Conservation (phyloP, 2,888 invertebrate species). For the Nasonovia ribisnigri region DNA sequence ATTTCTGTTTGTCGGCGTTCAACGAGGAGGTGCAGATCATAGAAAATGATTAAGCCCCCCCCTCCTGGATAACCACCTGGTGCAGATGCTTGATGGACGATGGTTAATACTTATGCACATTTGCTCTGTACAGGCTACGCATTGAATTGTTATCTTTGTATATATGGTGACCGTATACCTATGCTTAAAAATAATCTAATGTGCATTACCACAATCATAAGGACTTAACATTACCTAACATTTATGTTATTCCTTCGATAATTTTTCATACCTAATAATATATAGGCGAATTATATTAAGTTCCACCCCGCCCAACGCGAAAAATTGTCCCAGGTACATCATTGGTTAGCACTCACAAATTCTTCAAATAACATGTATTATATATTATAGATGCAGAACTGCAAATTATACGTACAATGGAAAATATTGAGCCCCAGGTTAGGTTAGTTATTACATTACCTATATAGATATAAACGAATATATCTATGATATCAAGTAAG, state of each 20-base stretch:
- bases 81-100: neutral
- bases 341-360: neutral
- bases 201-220: neutral
- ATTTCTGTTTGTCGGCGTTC: neutral
- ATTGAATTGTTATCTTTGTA: neutral
- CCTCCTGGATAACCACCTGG: too few species aligned
- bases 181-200: neutral
- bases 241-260: neutral
- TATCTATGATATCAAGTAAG: neutral
- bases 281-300: neutral
- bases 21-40: neutral
- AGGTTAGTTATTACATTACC: neutral
- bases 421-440: constrained; percentile 8
- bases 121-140: neutral
- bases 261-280: neutral
- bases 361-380: neutral
- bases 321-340: neutral
- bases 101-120: neutral
- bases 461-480: neutral
- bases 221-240: neutral
- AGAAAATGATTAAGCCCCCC: too few species aligned
- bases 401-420: neutral
- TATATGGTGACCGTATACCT: neutral
- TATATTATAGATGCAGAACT: neutral
- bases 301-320: neutral